Evolutionary conservation across 2,888 invertebrate genomes (phyloP).

Genomic region (Drosophila rubida): DNA sequence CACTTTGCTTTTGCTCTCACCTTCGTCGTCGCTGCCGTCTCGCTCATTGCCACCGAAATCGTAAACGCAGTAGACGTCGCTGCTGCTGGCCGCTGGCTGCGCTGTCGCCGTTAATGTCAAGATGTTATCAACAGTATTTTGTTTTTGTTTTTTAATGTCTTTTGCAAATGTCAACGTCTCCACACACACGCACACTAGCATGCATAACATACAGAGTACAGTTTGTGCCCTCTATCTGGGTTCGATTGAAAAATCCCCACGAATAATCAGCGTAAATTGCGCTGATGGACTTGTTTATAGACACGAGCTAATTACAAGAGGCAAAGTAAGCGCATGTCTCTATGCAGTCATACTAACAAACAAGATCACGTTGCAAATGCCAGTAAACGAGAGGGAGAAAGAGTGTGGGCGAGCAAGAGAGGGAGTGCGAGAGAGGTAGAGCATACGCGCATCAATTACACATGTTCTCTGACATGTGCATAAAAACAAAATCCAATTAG

Average conservation of each 20-base stretch:
- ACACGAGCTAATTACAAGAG: slow-evolving; percentile 51
- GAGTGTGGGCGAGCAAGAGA: slow-evolving; percentile 22
- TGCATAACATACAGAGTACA: neutral
- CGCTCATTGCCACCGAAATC: slow-evolving; percentile 45
- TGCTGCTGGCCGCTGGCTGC: slow-evolving; percentile 3
- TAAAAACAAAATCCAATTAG: slow-evolving; percentile 62
- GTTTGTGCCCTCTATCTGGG: slow-evolving; percentile 52
- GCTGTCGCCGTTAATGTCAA: slow-evolving; percentile 58
- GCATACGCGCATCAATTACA: slow-evolving; percentile 48
- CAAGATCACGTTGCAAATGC: slow-evolving; percentile 48
- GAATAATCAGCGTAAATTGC: slow-evolving; percentile 54
- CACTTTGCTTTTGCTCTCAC: slow-evolving; percentile 50
- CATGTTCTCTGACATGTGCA: slow-evolving; percentile 49
- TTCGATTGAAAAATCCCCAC: slow-evolving; percentile 60
- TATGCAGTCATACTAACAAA: slow-evolving; percentile 2
- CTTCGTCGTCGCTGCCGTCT: slow-evolving; percentile 18
- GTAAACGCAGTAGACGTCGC: slow-evolving; percentile 22
- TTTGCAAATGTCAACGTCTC: slow-evolving; percentile 58
- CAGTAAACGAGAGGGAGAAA: slow-evolving; percentile 32
- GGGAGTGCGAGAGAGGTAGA: slow-evolving; percentile 23
- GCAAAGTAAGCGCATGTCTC: slow-evolving; percentile 23
- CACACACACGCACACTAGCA: slow-evolving; percentile 2
- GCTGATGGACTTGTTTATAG: slow-evolving; percentile 44
- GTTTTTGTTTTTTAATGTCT: slow-evolving; percentile 30
- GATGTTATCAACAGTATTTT: slow-evolving; percentile 58